These are phyloP conservation scores for Cirrhinus mrigala DNA, from an alignment of 2,797 vertebrate species.

Conservation along the genomic window DNA sequence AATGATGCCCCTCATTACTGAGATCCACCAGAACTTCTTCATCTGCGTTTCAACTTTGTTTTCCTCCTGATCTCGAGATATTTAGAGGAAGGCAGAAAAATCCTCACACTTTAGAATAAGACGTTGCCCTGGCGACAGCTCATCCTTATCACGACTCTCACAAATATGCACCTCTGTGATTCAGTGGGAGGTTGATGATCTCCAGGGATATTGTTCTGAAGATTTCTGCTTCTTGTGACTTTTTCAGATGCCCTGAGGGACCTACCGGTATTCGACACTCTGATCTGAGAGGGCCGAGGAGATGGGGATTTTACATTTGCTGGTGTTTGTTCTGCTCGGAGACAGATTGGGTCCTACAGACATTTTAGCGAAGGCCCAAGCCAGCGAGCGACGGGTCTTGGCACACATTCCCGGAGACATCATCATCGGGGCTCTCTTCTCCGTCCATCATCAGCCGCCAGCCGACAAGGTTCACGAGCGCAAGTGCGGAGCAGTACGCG, in stretches of 20 bases:
- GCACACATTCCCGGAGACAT: constrained; percentile 95
- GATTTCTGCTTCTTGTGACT: constrained; percentile 37
- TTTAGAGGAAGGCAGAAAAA: constrained; percentile 30
- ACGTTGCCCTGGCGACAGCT: constrained; percentile 58
- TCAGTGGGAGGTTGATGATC: constrained; percentile 49
- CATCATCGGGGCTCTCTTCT: constrained; percentile 97
- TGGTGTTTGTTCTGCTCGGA: constrained; percentile 82
- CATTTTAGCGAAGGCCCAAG: constrained; percentile 84
- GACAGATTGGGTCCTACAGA: constrained; percentile 77
- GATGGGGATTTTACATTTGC: constrained; percentile 84
- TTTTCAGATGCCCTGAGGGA: constrained; percentile 57
- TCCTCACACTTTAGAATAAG: constrained; percentile 43
- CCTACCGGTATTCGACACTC: constrained; percentile 45
- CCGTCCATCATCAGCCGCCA: constrained; percentile 96
- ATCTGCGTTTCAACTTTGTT: constrained; percentile 14
- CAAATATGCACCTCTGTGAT: constrained; percentile 54
- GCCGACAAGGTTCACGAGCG: constrained; percentile 98
- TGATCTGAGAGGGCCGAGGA: constrained; percentile 65
- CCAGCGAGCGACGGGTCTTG: constrained; percentile 91
- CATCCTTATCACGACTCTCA: constrained; percentile 52
- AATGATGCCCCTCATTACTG: background rate
- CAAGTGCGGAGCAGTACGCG: constrained; percentile 94
- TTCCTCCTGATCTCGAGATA: constrained; percentile 24
- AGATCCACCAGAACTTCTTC: constrained; percentile 5
- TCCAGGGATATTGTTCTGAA: constrained; percentile 39